A percentile compares a stretch with the other conserved stretches of the same genome.
Evolutionary conservation across 2,113 vertebrate species (phyloP).

Genomic region (Pseudonaja textilis): DNA sequence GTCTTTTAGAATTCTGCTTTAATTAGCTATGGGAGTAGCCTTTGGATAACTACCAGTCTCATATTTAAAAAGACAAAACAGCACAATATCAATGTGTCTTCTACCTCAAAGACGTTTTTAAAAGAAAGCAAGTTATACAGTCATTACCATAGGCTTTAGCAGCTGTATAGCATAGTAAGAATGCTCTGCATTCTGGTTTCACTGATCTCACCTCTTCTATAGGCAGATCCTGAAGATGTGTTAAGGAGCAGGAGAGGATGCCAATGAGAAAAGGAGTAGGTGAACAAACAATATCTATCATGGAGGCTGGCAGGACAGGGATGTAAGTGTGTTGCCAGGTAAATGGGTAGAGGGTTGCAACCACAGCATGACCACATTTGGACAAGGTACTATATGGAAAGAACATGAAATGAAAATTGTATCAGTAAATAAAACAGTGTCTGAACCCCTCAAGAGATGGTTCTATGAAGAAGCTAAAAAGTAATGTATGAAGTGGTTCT

Average conservation of each 20-base stretch:
- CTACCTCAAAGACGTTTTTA: background rate
- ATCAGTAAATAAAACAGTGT: slow-evolving; percentile 18
- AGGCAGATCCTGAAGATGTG: slow-evolving; percentile 88
- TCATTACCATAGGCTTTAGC: background rate
- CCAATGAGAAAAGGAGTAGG: slow-evolving; percentile 96
- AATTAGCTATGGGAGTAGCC: background rate
- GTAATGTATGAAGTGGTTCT: background rate
- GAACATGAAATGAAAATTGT: slow-evolving; percentile 42
- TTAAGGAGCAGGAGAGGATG: slow-evolving; percentile 86
- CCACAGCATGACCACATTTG: slow-evolving; percentile 88
- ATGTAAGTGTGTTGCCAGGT: slow-evolving; percentile 99
- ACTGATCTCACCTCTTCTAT: slow-evolving; percentile 86
- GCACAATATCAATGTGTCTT: background rate
- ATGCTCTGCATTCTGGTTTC: background rate
- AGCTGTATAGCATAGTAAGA: background rate
- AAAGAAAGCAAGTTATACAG: slow-evolving; percentile 9
- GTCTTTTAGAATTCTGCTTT: background rate
- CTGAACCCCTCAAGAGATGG: background rate
- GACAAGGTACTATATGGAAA: slow-evolving; percentile 82
- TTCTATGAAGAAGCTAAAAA: background rate
- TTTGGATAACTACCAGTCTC: background rate
- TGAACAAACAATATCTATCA: slow-evolving; percentile 97
- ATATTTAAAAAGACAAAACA: background rate
- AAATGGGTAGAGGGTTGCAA: slow-evolving; percentile 93
- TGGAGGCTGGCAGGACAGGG: slow-evolving; percentile 88